Conservation (phyloP, 2,797 vertebrate species). For the Sebastes steindachneri region DNA sequence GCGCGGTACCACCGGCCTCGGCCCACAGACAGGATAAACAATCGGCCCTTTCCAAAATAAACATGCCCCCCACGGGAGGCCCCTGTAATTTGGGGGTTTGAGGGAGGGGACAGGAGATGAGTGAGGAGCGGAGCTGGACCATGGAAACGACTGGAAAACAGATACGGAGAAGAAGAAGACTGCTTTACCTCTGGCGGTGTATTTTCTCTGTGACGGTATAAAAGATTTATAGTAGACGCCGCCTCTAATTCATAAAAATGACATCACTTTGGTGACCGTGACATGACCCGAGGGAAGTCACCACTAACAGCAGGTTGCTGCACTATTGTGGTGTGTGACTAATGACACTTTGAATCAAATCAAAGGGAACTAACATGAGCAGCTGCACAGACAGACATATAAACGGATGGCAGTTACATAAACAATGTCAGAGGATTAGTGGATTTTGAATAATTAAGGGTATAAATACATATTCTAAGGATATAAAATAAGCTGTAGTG, state of each 20-base stretch:
- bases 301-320: slow-evolving; percentile 33
- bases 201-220: slow-evolving; percentile 5
- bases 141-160: slow-evolving; percentile 41
- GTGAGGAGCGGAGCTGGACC: neutral
- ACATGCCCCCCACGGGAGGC: slow-evolving; percentile 52
- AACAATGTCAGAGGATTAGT: neutral
- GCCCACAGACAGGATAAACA: slow-evolving; percentile 62
- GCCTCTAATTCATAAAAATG: slow-evolving; percentile 26
- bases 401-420: neutral
- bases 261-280: slow-evolving; percentile 36
- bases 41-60: slow-evolving; percentile 68
- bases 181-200: neutral
- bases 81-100: slow-evolving; percentile 75
- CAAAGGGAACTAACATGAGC: slow-evolving; percentile 6
- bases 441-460: neutral
- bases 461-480: neutral
- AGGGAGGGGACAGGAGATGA: slow-evolving; percentile 42
- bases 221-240: slow-evolving; percentile 12
- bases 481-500: neutral
- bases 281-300: slow-evolving; percentile 24
- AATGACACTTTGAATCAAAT: slow-evolving; percentile 22
- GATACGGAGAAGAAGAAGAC: slow-evolving; percentile 6
- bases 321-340: slow-evolving; percentile 18
- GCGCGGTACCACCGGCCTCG: slow-evolving; percentile 7
- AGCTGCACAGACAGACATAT: neutral